Base-by-base conservation (phyloP, 2,113 vertebrate genomes). In the Hiodon tergisus region DNA sequence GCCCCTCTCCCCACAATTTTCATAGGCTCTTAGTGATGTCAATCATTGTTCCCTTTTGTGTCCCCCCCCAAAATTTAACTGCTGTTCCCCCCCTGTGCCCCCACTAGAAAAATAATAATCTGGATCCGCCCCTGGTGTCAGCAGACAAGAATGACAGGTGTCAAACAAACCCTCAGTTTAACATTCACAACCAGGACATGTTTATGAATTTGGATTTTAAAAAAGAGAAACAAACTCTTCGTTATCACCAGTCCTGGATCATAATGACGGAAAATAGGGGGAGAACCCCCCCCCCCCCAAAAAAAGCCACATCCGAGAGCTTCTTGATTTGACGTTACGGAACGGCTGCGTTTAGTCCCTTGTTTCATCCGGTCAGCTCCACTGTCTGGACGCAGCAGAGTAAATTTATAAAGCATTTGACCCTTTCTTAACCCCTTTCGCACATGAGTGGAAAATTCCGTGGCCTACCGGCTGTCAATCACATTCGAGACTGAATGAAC, bases 311-410 rank as follows among this genome's bases (percentile, higher is more conserved):
- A 75, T 67, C 54, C 59, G 13, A 5, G 54, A 60, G 16, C 17
- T 68, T 58, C 6, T 11, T 14, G 53, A 67, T 46, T 59, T 51
- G 46, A 14, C 17, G 65, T 14, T 60, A 69, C 61, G 69, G 54
- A 60, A 76, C 61, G 61, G 17, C 47, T 3, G 67, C 58, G 52
- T 76, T 76, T 61, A 60, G 47, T 3, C 50, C 6, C n/a, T 13
- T 17, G n/a, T 61, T 75, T 60, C 74, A 76, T 61, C 66, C 69
- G 57, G 46, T 52, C 58, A 75, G 65, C 31, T 75, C 65, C 50
- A 68, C 57, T 57, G 47, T 31, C 31, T 31, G 17, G 65, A 7
- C 48, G 2, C n/a, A 17, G 13, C 74, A 60, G 57, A 53, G 17
- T 69, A 76, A 48, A 69, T 61, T 72, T 72, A 72, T 58, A 62